These are phyloP conservation scores for Sebastes reedi DNA, from an alignment of 2,797 vertebrate species.

Conservation along the genomic window DNA sequence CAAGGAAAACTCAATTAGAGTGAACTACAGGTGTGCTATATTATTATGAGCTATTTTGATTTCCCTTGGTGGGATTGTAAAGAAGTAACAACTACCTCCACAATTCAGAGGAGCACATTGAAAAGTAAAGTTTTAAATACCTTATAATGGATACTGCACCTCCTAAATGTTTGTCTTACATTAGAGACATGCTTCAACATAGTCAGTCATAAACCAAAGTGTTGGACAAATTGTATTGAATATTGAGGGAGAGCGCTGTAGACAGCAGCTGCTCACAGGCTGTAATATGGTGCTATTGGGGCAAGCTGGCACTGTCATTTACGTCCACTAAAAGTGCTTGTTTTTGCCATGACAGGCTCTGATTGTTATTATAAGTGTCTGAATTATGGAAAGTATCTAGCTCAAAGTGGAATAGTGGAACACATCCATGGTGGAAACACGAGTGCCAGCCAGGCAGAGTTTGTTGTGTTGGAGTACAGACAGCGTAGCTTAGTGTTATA, in stretches of 20 bases:
- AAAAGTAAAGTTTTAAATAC: background rate
- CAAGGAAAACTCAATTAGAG: background rate
- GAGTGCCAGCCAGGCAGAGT: rapidly evolving
- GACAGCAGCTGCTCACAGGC: background rate
- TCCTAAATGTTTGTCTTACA: background rate
- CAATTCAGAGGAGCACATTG: background rate
- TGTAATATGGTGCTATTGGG: background rate
- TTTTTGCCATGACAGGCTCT: background rate
- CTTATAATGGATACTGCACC: background rate
- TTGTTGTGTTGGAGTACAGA: background rate
- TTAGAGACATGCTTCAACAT: background rate
- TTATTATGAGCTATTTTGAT: background rate
- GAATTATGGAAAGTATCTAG: background rate
- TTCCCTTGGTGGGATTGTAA: background rate
- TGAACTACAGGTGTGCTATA: conserved; percentile 1
- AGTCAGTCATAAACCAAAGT: background rate
- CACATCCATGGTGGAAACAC: background rate
- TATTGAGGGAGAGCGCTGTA: background rate
- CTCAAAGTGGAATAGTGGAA: background rate
- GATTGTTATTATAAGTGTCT: background rate
- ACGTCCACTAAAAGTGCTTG: rapidly evolving
- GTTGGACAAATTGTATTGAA: background rate
- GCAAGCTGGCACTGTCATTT: background rate
- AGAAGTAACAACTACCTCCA: background rate
- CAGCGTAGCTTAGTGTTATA: background rate